Evolutionary conservation across 2,888 invertebrate genomes (phyloP).

Genomic region (Spodoptera exigua): DNA sequence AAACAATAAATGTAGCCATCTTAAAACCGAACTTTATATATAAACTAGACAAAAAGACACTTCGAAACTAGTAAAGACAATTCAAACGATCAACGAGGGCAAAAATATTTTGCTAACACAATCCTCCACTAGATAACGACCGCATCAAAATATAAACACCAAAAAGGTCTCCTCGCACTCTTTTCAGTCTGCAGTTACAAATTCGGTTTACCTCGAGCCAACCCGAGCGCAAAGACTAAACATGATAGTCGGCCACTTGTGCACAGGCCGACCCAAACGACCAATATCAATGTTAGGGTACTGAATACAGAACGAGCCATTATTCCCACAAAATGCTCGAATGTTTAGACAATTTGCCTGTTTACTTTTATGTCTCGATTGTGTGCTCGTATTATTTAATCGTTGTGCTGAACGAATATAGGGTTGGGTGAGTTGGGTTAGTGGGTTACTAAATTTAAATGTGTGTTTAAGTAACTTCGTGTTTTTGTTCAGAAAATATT

Average conservation of each 20-base stretch:
- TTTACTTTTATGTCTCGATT: slow-evolving; percentile 52
- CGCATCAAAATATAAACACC: no score
- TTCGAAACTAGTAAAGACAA: no score
- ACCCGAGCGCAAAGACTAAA: slow-evolving; percentile 26
- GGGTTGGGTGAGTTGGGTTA: not conserved
- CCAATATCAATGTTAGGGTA: slow-evolving; percentile 51
- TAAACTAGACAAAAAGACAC: no score
- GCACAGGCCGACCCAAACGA: slow-evolving; percentile 41
- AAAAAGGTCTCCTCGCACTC: not conserved
- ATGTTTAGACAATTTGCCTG: slow-evolving; percentile 53
- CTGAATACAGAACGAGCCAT: slow-evolving; percentile 62
- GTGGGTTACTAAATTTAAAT: not conserved
- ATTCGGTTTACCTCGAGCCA: slow-evolving; percentile 9
- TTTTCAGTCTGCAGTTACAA: slow-evolving; percentile 2
- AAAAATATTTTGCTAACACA: no score
- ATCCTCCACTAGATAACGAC: not conserved
- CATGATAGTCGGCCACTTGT: slow-evolving; percentile 37
- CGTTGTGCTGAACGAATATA: slow-evolving; percentile 5
- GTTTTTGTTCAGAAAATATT: not conserved
- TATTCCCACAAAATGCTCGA: slow-evolving; percentile 53
- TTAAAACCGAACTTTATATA: no score
- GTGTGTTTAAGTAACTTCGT: not conserved
- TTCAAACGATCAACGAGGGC: not conserved
- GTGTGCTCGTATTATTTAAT: slow-evolving; percentile 48
- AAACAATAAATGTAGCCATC: no score